phyloP scores from a whole-genome alignment of 2,888 invertebrate species.

The Lacanobia oleracea region DNA sequence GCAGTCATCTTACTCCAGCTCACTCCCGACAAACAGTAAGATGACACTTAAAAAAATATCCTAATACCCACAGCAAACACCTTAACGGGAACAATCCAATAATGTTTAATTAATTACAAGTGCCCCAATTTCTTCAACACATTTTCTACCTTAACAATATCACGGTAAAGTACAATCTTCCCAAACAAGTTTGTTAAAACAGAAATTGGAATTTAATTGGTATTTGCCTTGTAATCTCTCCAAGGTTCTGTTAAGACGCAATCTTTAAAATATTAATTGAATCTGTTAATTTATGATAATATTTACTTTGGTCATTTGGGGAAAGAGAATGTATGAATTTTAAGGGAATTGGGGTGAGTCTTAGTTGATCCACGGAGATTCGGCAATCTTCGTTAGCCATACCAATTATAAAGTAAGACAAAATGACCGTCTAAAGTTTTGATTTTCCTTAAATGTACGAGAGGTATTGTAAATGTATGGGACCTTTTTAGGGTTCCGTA shows the following conservation, averaged over 20 bases:
- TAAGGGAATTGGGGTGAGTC: background rate
- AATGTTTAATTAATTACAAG: conserved; percentile 61
- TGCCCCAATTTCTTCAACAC: conserved; percentile 16
- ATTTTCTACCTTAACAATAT: conserved; percentile 42
- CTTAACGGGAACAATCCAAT: conserved; percentile 53
- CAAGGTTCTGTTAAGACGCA: conserved; percentile 39
- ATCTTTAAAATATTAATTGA: conserved; percentile 62
- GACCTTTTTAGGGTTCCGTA: too few relatives aligned
- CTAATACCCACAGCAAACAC: conserved; percentile 47
- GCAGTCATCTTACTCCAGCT: background rate
- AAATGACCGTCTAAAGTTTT: background rate
- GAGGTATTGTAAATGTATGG: background rate
- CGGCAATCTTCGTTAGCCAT: background rate
- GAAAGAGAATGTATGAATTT: conserved; percentile 15
- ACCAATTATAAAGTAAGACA: background rate
- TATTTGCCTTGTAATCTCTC: conserved; percentile 61
- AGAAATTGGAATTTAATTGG: conserved; percentile 64
- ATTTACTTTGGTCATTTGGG: conserved; percentile 39
- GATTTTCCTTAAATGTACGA: background rate
- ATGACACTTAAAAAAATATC: conserved; percentile 47
- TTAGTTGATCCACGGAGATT: background rate
- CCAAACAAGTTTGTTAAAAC: conserved; percentile 20
- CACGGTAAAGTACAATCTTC: conserved; percentile 40
- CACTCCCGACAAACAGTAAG: conserved; percentile 5
- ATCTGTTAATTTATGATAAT: conserved; percentile 52